Evolutionary conservation across 2,113 vertebrate genomes (phyloP), one percentile per base, ranked within the genome.

Genomic region (Archilochus colubris): DNA sequence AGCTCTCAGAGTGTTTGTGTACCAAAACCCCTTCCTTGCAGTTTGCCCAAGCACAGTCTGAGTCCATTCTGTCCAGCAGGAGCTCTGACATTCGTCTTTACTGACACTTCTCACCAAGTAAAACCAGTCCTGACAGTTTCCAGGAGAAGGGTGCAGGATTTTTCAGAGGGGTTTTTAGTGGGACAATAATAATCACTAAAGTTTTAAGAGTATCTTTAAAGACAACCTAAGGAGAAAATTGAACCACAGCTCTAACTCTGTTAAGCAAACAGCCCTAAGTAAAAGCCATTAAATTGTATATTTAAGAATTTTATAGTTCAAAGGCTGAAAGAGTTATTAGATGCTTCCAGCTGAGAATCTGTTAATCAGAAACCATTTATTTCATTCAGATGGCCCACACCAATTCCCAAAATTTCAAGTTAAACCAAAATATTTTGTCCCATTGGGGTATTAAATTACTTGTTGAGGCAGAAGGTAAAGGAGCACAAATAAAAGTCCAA

Each of bases 281-380:
- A 91, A 76, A 79, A 93, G 46, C 38, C 21, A 86, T 67, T 85
- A 85, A 51, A 91, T 22, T 36, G 36, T 69, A 12, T 51, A 63
- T 63, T 88, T 91, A 70, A 80, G 58, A 83, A 63, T 91, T 46
- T 74, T 64, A 70, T 78, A 25, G 53, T 89, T 89, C 44, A 67
- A 89, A 84, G 66, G 63, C 28, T 81, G 68, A 86, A 63, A 74
- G 64, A 94, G 81, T 67, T 82, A 82, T 72, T 55, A 86, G 81
- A 82, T 53, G 51, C 38, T 81, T 81, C 64, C 31, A 63, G 55
- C 15, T 64, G 53, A 57, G 40, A 59, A 70, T n/a, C 84, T 77
- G 15, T 88, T 93, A 86, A 88, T 70, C 38, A 44, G 72, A 93
- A 89, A 70, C 9, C 27, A 59, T 70, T 74, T 77, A 25, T 58